Base-by-base conservation (phyloP, 2,888 invertebrate species). In the Caenorhabditis drosophilae region DNA sequence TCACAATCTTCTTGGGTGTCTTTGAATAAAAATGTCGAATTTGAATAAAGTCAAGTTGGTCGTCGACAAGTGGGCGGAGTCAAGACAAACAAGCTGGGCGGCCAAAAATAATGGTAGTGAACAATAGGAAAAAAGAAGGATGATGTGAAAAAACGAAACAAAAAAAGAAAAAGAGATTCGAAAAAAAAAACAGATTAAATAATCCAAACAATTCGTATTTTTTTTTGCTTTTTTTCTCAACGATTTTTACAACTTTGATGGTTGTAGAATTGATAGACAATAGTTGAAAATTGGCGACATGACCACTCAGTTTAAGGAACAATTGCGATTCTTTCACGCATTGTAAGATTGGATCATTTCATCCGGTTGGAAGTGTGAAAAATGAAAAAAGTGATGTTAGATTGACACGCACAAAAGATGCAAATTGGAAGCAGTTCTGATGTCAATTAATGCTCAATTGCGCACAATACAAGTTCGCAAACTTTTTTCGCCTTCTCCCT, bases 321-420 rank as follows among this genome's bases (percentile, higher is more conserved):
- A 18, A 2, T 16, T 4, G 18, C 11, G 18, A 40, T 40, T 31
- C 12, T 31, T 31, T 31, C 31, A 11, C 20, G 11, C 9, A n/a
- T 40, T 18, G 18, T 40, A 18, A 18, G 40, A 9, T 11, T 40
- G 40, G n/a, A 9, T 31, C 31, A 9, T 36, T 4, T 36, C n/a
- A n/a, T 36, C n/a, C 12, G 36, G 3, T 6, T 16, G 18, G 40
- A 40, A 18, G 16, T 27, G 4, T 9, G 25, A 27, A 22, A 42
- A 23, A 7, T 2, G 42, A 23, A 54, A 46, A 50, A 54, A 50
- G 64, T 63, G 55, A 66, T 66, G 66, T 49, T 66, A 38, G 52
- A 48, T 52, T 56, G 51, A 42, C 66, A 66, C 66, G 66, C 66
- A 66, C 66, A 66, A 66, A 60, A 66, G 66, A 50, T 59, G 45